Conservation (phyloP, 37 sponge, comb jelly and placozoan genomes). For the Theonella swinhoei region DNA sequence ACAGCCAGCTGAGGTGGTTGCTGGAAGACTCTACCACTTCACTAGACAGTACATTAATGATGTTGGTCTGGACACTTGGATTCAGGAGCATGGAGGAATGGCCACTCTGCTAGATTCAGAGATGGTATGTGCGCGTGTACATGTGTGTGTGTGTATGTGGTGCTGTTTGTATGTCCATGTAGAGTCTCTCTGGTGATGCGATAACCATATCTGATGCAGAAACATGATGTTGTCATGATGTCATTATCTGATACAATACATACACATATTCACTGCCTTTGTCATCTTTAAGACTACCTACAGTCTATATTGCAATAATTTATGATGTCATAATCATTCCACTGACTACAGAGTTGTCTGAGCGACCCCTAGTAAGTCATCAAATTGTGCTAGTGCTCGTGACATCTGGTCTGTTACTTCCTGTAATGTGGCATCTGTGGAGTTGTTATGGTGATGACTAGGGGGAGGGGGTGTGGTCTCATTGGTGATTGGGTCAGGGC, state of each 20-base stretch:
- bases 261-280: no score
- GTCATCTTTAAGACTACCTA: no score
- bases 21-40: background rate
- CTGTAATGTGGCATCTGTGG: background rate
- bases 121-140: no score
- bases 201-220: no score
- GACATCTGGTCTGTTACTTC: slow-evolving; percentile 28
- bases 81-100: background rate
- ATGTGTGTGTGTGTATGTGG: no score
- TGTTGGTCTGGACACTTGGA: background rate
- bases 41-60: background rate
- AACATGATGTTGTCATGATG: no score
- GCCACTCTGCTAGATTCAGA: background rate
- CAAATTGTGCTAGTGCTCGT: slow-evolving; percentile 34
- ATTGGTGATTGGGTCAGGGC: background rate
- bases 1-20: background rate
- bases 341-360: slow-evolving; percentile 20
- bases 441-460: background rate
- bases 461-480: background rate
- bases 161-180: no score
- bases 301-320: no score
- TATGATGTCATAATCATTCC: no score
- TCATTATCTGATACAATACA: no score
- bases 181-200: no score
- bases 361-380: slow-evolving; percentile 2